Evolutionary conservation across 2,113 vertebrate species (phyloP), one percentile per base, ranked within the genome.

Genomic region (Hippocampus guttulatus): DNA sequence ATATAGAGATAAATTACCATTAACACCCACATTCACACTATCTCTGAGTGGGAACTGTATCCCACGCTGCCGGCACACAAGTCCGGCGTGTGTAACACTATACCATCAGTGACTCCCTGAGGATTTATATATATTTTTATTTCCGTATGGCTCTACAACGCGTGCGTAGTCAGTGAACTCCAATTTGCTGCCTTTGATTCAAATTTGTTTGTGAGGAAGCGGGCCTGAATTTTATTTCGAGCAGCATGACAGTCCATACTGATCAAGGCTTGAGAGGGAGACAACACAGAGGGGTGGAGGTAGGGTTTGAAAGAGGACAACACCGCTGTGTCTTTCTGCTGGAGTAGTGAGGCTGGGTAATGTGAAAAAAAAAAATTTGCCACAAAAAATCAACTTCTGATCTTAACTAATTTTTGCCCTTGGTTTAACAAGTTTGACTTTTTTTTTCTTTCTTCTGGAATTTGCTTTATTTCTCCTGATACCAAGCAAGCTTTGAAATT

Each of bases 231-330:
- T 68, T 10, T 33, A 60, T 27, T 69, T 10, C 25, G 73, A 65
- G 70, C 75, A 52, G 78, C 67, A 40, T 83, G 78, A 81, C 15
- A 18, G 64, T 76, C 81, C 83, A 85, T 83, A 78, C 83, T 83
- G 73, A 85, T 85, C 33, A 47, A 70, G 74, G 70, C 75, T 67
- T 61, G 52, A 64, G 73, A 65, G n/a, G 12, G 70, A 73, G n/a
- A 43, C 25, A 0, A 58, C 30, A 30, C 75, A 77, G 75, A 74
- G 68, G 70, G 18, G 57, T 41, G 33, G 51, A 51, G 49, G 67
- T 64, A 73, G n/a, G 41, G 41, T 23, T 65, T 25, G 14, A 45
- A 54, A 67, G 70, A 27, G 69, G 57, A 69, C 75, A 84, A 75
- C 71, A 88, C 78, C 85, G 64, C 73, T 68, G 47, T 62, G 72